These are phyloP conservation scores for Apodemia hepburni DNA, from an alignment of 2,888 invertebrate species.

Conservation along the genomic window DNA sequence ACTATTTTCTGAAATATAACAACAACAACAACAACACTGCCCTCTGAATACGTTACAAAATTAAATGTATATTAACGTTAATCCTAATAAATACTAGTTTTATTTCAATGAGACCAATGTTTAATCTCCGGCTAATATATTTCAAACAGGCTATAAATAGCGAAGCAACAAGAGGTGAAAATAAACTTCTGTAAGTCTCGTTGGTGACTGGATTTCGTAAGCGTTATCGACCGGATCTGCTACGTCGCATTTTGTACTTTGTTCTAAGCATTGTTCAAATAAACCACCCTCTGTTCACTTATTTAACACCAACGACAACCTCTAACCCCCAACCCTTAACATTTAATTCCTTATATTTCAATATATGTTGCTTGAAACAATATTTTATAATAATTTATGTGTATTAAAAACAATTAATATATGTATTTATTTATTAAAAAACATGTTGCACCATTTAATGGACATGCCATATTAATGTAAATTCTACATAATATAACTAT, in stretches of 20 bases:
- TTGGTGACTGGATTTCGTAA: conserved; percentile 22
- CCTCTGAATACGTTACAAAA: too few species aligned
- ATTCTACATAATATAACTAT: too few species aligned
- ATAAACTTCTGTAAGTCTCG: conserved; percentile 15
- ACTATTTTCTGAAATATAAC: too few species aligned
- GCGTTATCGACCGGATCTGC: conserved; percentile 49
- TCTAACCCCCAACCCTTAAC: conserved; percentile 26
- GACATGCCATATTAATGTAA: too few species aligned
- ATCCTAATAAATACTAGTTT: too few species aligned
- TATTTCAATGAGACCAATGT: background rate
- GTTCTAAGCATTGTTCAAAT: conserved; percentile 40
- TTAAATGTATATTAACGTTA: too few species aligned
- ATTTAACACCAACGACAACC: conserved; percentile 35
- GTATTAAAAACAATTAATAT: too few species aligned
- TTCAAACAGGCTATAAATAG: conserved; percentile 10
- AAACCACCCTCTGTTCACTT: conserved; percentile 41
- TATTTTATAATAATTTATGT: too few species aligned
- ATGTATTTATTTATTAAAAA: too few species aligned
- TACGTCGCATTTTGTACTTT: conserved; percentile 47
- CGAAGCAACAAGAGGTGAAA: conserved; percentile 13
- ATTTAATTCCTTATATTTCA: conserved; percentile 9
- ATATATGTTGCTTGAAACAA: background rate
- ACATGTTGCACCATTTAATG: too few species aligned
- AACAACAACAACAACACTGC: too few species aligned
- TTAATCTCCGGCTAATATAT: conserved; percentile 7